phyloP scores from a whole-genome alignment of 2,113 vertebrate species.

The Megalops atlanticus region DNA sequence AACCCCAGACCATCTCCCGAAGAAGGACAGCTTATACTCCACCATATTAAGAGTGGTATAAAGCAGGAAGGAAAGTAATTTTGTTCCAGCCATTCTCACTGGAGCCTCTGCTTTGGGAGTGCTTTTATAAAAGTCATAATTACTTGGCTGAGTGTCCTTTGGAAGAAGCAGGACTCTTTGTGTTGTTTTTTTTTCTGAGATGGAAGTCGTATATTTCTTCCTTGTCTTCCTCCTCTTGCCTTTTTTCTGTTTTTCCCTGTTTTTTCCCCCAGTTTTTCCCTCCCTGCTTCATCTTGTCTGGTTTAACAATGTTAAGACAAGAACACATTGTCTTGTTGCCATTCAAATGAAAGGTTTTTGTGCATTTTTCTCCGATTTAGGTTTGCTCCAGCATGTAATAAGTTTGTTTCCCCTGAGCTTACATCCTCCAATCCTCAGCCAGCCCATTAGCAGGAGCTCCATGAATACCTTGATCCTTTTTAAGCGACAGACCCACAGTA shows the following conservation, averaged over 20 bases:
- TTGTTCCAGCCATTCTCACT: neutral
- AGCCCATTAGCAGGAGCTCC: too few species aligned
- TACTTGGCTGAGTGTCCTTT: constrained; percentile 16
- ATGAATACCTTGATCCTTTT: too few species aligned
- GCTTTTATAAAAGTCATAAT: constrained; percentile 28
- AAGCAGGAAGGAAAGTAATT: constrained; percentile 25
- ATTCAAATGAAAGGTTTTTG: neutral
- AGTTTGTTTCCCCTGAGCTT: too few species aligned
- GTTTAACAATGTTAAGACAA: neutral
- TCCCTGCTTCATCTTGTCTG: neutral
- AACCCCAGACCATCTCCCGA: neutral
- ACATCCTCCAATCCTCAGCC: neutral
- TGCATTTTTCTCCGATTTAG: neutral
- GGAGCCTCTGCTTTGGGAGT: constrained; percentile 24
- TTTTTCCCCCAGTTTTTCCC: neutral
- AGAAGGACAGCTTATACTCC: neutral
- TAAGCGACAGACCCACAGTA: too few species aligned
- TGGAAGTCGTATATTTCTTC: neutral
- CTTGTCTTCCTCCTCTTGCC: neutral
- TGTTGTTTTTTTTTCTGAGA: neutral
- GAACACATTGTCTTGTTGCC: neutral
- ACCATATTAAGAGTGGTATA: constrained; percentile 18
- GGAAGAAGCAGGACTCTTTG: constrained; percentile 13
- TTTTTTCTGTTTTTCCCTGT: neutral
- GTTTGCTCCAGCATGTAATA: neutral